Evolutionary conservation across 2,113 vertebrate genomes (phyloP).

Genomic region (Haliaeetus leucogaster): DNA sequence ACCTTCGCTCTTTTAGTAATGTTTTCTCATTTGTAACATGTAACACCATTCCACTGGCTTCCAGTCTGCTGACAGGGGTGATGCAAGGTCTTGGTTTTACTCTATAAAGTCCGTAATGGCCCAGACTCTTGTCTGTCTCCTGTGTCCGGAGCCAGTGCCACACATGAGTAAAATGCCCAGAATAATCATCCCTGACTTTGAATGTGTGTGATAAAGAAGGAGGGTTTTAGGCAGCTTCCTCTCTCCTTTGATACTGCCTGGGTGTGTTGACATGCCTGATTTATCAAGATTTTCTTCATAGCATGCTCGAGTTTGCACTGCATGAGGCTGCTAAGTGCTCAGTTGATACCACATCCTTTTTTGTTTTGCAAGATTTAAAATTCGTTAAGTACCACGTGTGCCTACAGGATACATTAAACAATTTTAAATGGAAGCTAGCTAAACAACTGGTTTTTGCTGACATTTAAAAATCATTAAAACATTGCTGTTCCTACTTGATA

Average conservation of each 20-base stretch:
- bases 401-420: neutral
- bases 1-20: neutral
- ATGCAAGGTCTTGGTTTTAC: neutral
- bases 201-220: neutral
- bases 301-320: neutral
- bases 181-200: neutral
- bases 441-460: neutral
- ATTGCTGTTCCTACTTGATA: neutral
- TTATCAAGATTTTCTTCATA: constrained; percentile 17
- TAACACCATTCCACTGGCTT: neutral
- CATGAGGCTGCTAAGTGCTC: neutral
- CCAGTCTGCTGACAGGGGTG: neutral
- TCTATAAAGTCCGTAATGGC: neutral
- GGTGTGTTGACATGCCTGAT: neutral
- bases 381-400: neutral
- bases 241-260: neutral
- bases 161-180: neutral
- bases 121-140: neutral
- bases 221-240: neutral
- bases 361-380: neutral
- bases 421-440: neutral
- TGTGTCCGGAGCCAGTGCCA: neutral
- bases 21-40: neutral
- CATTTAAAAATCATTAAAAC: neutral
- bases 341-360: neutral